A percentile compares a stretch with the other conserved stretches of the same genome.
phyloP scores from a whole-genome alignment of 2,113 vertebrate genomes.

The Agelaius tricolor region DNA sequence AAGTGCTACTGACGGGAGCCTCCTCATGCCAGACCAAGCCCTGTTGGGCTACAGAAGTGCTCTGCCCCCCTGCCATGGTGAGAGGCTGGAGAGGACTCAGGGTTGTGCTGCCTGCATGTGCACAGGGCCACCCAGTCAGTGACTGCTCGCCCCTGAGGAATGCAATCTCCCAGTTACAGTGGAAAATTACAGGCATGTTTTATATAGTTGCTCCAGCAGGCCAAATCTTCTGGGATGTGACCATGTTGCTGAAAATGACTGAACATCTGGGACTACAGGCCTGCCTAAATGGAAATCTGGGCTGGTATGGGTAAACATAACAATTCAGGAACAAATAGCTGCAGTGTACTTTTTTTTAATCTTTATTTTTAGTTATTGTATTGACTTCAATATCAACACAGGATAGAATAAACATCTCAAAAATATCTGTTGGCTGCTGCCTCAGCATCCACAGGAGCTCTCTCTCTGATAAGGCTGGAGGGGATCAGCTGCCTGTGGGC shows the following conservation, averaged over 20 bases:
- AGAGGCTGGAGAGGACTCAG: not conserved
- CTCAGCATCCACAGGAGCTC: slow-evolving; percentile 47
- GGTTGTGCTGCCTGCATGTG: not conserved
- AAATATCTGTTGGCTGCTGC: slow-evolving; percentile 37
- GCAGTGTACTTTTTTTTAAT: slow-evolving; percentile 10
- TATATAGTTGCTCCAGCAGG: slow-evolving; percentile 35
- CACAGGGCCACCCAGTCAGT: not conserved
- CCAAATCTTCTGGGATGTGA: slow-evolving; percentile 70
- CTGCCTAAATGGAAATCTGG: slow-evolving; percentile 42
- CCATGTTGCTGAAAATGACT: slow-evolving; percentile 36
- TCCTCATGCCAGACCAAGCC: not conserved
- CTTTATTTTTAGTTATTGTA: slow-evolving; percentile 61
- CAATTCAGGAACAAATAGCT: slow-evolving; percentile 42
- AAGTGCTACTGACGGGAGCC: not conserved
- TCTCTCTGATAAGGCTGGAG: not conserved
- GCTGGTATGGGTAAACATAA: slow-evolving; percentile 63
- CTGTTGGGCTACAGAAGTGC: not conserved
- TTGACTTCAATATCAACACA: slow-evolving; percentile 28
- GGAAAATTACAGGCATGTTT: slow-evolving; percentile 73
- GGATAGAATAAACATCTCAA: slow-evolving; percentile 49
- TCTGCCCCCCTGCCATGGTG: not conserved
- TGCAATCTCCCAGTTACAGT: slow-evolving; percentile 43
- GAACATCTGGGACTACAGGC: slow-evolving; percentile 59
- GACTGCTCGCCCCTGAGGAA: not conserved
- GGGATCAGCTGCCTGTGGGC: slow-evolving; percentile 4